phyloP scores from a whole-genome alignment of 2,113 vertebrate genomes.

The Trinectes maculatus region DNA sequence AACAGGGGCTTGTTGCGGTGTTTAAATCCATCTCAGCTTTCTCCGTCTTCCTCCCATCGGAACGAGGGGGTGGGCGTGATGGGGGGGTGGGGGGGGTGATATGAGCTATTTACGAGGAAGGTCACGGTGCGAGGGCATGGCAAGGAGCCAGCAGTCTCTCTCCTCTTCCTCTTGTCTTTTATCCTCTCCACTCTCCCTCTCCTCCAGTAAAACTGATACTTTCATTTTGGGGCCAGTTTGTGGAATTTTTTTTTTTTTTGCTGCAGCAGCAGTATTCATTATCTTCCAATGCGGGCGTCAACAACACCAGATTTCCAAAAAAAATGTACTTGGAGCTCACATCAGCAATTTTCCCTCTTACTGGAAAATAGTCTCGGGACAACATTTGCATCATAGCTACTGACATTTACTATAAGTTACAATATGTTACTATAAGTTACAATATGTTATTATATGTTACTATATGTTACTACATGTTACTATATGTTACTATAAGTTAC shows the following conservation, averaged over 20 bases:
- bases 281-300: not conserved
- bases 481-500: too few species aligned
- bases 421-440: too few species aligned
- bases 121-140: constrained; percentile 86
- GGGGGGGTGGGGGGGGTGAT: constrained; percentile 64
- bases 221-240: constrained; percentile 21
- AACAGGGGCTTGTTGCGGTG: constrained; percentile 34
- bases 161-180: constrained; percentile 37
- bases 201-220: constrained; percentile 42
- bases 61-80: constrained; percentile 19
- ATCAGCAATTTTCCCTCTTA: not conserved
- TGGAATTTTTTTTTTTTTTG: not conserved
- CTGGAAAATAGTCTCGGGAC: not conserved
- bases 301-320: not conserved
- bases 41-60: constrained; percentile 60
- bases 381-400: too few species aligned
- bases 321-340: not conserved
- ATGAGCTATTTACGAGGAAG: constrained; percentile 86
- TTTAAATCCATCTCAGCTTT: constrained; percentile 62
- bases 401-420: too few species aligned
- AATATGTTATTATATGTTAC: too few species aligned
- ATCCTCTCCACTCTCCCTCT: constrained; percentile 35
- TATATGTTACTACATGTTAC: too few species aligned
- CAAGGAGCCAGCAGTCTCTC: constrained; percentile 79
- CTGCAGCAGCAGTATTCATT: not conserved